Base-by-base conservation (phyloP, 2,113 vertebrate genomes). In the Excalfactoria chinensis region DNA sequence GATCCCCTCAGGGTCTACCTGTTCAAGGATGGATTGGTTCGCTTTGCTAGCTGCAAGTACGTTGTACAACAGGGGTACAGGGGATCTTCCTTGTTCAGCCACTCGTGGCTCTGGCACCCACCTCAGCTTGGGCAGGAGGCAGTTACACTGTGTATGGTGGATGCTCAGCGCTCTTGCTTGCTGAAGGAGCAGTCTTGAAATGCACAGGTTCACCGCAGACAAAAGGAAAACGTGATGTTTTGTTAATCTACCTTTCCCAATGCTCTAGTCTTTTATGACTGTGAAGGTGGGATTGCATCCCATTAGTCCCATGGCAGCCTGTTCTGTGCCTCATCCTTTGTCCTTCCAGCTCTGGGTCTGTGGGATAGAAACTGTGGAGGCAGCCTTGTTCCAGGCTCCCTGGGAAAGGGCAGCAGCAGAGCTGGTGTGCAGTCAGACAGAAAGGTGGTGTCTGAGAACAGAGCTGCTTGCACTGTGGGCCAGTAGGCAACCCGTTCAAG, bases 1-100 rank as follows among this genome's bases (percentile, higher is more conserved):
- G 98, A 99, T 95, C 99, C 99, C 32, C 98, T 99, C 9, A 96
- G 98, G 71, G 96, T 99, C 92, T 99, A 99, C 97, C 97, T 99
- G 96, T 99, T 99, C 97, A 98, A 98, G 25, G 99, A 99, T 18
- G 99, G 99, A 90, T 97, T 99, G 22, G 99, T 99, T 92, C 99
- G 99, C 77, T 99, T 99, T 89, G 99, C 99, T 59, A 99, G 99
- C 97, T 99, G 99, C 99, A 99, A 99, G 99, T 99, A 96, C 83
- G 99, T 98, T 51, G 30, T 55, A 26, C 1, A 23, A 64, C 59
- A 53, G 69, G 2, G 0, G 11, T 59, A 28, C 34, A 70, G 26
- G 41, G 28, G 56, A 22, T 25, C 44, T 83, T 25, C 34, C 44
- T 67, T 17, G 13, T 77, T 3, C 4, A 77, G 37, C 35, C 66